Base-by-base conservation (phyloP, 2,888 invertebrate species). In the Pemphredon lugubris region DNA sequence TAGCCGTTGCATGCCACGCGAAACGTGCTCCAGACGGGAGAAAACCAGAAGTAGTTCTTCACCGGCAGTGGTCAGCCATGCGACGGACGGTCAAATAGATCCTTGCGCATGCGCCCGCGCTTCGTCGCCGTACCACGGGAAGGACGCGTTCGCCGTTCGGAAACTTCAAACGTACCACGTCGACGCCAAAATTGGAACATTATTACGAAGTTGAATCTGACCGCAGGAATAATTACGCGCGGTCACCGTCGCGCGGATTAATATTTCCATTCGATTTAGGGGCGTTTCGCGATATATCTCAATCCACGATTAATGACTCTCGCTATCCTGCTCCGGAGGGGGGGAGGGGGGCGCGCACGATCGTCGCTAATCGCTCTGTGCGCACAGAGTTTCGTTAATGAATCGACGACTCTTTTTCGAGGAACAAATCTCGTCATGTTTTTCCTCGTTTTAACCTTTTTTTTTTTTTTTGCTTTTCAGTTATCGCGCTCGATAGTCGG, bases 181-280 rank as follows among this genome's bases (percentile, higher is more conserved):
- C 77, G 68, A 69, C 75, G 70, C 77, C 79, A 73, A 85, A 83
- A 85, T 83, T 83, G 82, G 79, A 84, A 81, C 83, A 83, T 86
- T 86, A 86, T 86, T 84, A 84, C 82, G 82, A 83, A 77, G 80
- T 81, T 78, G 80, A 73, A 73, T 74, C 75, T 42, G 54, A 75
- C 83, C 83, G 74, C 84, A 83, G 79, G 80, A 84, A 84, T 85
- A 86, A 85, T 86, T 75, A 73, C 73, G 69, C 75, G 70, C 68
- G 73, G 73, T 66, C 71, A 80, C 78, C 83, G 75, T 76, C 76
- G 75, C 77, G 64, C 77, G 76, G 80, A 85, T 86, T 84, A 75
- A 86, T 85, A 85, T 86, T 85, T 85, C 84, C 84, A 86, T 86
- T 83, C 82, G 83, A 85, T 87, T 86, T 83, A 70, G 77, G 74